Base-by-base conservation (phyloP, 2,113 vertebrate species). In the Poeciliopsis turrubarensis region DNA sequence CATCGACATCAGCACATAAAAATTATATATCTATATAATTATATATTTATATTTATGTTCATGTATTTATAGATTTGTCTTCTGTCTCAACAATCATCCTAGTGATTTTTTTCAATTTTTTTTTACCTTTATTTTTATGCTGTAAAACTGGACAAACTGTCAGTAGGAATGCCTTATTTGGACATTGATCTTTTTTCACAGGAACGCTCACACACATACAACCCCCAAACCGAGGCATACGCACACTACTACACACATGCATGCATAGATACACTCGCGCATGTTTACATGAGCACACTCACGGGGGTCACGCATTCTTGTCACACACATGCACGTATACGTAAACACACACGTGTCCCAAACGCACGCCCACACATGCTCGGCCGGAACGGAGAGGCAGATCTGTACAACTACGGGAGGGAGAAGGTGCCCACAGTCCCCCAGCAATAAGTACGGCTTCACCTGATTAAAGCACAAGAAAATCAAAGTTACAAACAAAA, bases 1-100 rank as follows among this genome's bases (percentile, higher is more conserved):
- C 94, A 95, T 85, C 83, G 89, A 95, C 91, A 95, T 94, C 91
- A 92, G 93, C 94, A 95, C 94, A 95, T 95, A 95, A 95, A 95
- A 95, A 95, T 94, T 90, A 94, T 94, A 94, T 93, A 92, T 94
- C 89, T 94, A 91, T 94, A 90, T 94, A 92, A 94, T 89, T 92
- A 80, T 92, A 89, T 92, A 90, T 92, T 90, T 92, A 91, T 93
- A 93, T 94, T 91, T 91, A 91, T 94, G 93, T 91, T 90, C 85
- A 92, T 93, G 90, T 92, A 92, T 94, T 90, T 93, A 92, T 94
- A 93, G 89, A 91, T 93, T 93, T 90, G 78, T 93, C 90, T 95
- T 94, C 90, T 94, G 93, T 95, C 92, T 95, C 89, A 94, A 94
- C 93, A 94, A 86, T 92, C 84, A 90, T 90, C 91, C 92, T 93